These are phyloP conservation scores for Penelope pileata DNA, from an alignment of 2,113 vertebrate species.

Conservation along the genomic window DNA sequence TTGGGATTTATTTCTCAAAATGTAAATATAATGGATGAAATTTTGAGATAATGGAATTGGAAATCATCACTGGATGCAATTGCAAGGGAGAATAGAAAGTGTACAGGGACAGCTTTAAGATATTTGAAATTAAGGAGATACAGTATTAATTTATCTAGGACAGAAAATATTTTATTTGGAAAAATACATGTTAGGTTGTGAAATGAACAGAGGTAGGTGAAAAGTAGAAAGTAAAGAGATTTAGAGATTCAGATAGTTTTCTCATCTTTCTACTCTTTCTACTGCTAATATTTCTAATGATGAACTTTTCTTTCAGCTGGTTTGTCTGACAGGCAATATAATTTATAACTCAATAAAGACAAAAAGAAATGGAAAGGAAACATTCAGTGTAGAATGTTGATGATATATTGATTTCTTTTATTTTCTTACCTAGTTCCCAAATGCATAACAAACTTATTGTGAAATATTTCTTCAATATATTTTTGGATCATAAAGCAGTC, in stretches of 20 bases:
- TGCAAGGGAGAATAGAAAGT: constrained; percentile 41
- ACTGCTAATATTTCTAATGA: neutral
- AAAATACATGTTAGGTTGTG: neutral
- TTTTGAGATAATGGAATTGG: constrained; percentile 49
- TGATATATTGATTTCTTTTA: neutral
- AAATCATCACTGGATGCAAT: constrained; percentile 57
- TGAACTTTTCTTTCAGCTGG: neutral
- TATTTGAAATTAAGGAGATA: constrained; percentile 41
- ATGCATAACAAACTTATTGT: neutral
- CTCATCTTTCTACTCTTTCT: neutral
- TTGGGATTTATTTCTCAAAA: constrained; percentile 46
- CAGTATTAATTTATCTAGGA: constrained; percentile 27
- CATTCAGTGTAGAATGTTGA: neutral
- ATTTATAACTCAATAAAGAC: neutral
- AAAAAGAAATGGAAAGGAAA: neutral
- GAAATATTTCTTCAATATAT: neutral
- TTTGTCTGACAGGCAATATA: neutral
- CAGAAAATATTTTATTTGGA: neutral
- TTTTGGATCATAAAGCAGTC: neutral
- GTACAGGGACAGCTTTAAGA: constrained; percentile 36
- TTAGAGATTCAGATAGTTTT: neutral
- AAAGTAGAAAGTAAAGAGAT: neutral
- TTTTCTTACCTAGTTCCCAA: neutral
- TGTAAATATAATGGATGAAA: too few species aligned
- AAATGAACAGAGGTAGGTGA: neutral